phyloP scores from a whole-genome alignment of 2,888 invertebrate species.

The Netelia inedita region DNA sequence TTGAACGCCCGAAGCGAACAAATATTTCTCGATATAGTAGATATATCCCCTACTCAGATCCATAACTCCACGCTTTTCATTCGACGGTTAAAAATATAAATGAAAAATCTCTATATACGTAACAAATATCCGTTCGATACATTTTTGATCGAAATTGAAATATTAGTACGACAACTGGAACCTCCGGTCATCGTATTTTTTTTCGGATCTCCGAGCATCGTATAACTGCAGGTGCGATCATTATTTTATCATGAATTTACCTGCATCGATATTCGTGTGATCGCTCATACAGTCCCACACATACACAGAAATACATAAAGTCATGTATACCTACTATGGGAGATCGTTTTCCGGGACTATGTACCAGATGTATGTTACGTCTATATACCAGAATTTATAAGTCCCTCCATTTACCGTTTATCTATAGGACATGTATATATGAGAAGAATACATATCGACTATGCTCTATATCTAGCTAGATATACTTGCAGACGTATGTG shows the following conservation, averaged over 20 bases:
- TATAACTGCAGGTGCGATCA: conserved; percentile 63
- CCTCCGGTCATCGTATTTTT: neutral
- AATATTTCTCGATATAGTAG: too few relatives aligned
- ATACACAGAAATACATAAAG: conserved; percentile 18
- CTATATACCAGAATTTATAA: conserved; percentile 21
- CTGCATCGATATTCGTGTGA: neutral
- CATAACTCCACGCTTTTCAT: too few relatives aligned
- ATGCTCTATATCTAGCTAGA: neutral
- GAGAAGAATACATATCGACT: conserved; percentile 5
- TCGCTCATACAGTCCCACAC: neutral
- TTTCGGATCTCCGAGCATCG: neutral
- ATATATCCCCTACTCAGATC: too few relatives aligned
- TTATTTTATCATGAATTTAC: conserved; percentile 70
- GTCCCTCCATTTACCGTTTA: neutral
- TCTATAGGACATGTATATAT: neutral
- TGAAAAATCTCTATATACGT: too few relatives aligned
- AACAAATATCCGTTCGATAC: too few relatives aligned
- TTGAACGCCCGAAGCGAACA: too few relatives aligned
- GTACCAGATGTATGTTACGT: conserved; percentile 10
- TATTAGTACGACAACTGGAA: conserved; percentile 3
- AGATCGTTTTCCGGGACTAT: conserved; percentile 26
- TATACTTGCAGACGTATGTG: neutral
- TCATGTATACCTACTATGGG: conserved; percentile 8
- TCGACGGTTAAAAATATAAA: too few relatives aligned
- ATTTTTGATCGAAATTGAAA: neutral